Base-by-base conservation (phyloP, 2,888 invertebrate genomes). In the Hartigia nigra region DNA sequence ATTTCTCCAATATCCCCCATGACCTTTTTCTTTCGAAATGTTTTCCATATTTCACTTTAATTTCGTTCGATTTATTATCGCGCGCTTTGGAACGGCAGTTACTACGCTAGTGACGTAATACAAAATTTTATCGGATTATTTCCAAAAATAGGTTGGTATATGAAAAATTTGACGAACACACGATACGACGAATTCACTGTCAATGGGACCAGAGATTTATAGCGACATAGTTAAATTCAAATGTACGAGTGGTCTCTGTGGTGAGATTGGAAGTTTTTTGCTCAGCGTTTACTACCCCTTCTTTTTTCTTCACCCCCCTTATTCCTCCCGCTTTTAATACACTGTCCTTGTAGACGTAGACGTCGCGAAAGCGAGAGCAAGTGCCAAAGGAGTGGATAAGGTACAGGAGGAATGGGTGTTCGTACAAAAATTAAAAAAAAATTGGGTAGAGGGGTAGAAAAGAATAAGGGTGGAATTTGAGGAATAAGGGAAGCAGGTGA, bases 401-500 rank as follows among this genome's bases (percentile, higher is more conserved):
- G 55, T 14, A 5, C 14, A 1, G 1, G 39, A 39, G 14, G 39
- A 0, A 39, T 4, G 5, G 5, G 39, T 23, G 23, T 5, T 23
- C 14, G n/a, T 34, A 34, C 34, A 80, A n/a, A 74, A 72, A 75
- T n/a, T 37, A n/a, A 72, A 70, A 70, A 23, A 75, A 55, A 31
- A n/a, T n/a, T n/a, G n/a, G n/a, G n/a, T n/a, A 31, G 34, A 14
- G 12, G 75, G 12, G 34, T 35, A 23, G n/a, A 34, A 36, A 55
- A 55, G 75, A 77, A 39, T 72, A 69, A 75, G 69, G 39, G 31
- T 79, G 70, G 79, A 76, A 34, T 70, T 74, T 80, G 78, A 80
- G 79, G 80, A 78, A 79, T 78, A 79, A 82, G 82, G 82, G 75
- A 36, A 83, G 80, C 81, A 81, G 82, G 82, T 82, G 83, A 85